phyloP scores from a whole-genome alignment of 2,888 invertebrate species.

The Sphaeridia pumilis region DNA sequence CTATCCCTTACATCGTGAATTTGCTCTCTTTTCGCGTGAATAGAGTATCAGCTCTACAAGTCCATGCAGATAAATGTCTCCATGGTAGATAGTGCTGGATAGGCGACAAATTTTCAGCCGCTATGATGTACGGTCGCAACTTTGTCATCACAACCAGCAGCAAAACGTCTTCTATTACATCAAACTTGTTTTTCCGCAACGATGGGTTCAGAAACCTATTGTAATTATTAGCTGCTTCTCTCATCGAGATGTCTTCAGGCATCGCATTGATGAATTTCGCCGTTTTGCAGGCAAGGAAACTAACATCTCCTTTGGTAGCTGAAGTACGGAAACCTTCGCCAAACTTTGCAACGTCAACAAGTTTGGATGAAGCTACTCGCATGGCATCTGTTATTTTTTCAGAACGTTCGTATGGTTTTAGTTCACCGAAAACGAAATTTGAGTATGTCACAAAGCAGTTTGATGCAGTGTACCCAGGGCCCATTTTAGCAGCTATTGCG shows the following conservation, averaged over 20 bases:
- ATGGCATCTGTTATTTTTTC: background rate
- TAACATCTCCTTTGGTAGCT: background rate
- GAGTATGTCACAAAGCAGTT: slow-evolving; percentile 9
- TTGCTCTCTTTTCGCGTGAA: background rate
- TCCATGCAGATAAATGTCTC: slow-evolving; percentile 6
- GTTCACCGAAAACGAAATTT: background rate
- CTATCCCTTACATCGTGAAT: background rate
- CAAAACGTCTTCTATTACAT: slow-evolving; percentile 8
- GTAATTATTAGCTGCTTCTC: slow-evolving; percentile 4
- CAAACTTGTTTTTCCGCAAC: slow-evolving; percentile 1
- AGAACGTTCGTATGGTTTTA: background rate
- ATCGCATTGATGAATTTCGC: background rate
- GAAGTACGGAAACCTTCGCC: background rate
- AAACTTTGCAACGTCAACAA: slow-evolving; percentile 4
- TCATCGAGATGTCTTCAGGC: background rate
- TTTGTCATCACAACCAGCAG: slow-evolving; percentile 11
- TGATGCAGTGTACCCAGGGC: slow-evolving; percentile 1
- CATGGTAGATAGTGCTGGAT: slow-evolving; percentile 12
- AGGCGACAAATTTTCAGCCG: slow-evolving; percentile 3
- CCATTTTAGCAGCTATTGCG: slow-evolving; percentile 6
- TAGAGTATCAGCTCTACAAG: slow-evolving; percentile 4
- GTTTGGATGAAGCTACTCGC: background rate
- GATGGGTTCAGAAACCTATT: slow-evolving; percentile 8
- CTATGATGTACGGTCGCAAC: slow-evolving; percentile 8
- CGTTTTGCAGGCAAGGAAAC: background rate